Base-by-base conservation (phyloP, 2,113 vertebrate genomes). In the Euleptes europaea region DNA sequence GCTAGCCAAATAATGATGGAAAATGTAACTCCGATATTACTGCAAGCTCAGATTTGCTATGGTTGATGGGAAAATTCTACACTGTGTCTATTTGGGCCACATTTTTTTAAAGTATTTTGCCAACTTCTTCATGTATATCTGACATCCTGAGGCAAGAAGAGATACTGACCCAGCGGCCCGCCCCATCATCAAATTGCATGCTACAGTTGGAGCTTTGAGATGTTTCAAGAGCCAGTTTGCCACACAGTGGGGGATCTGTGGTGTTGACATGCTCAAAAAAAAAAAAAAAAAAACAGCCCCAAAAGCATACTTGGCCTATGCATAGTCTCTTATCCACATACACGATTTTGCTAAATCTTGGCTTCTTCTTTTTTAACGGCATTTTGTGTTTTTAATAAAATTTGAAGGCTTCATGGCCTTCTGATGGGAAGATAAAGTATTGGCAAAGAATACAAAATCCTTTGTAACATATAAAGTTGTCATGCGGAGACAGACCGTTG, bases 1-100 rank as follows among this genome's bases (percentile, higher is more conserved):
- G 42, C 73, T 54, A 80, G 21, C 15, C 81, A 73, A 80, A 69
- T 78, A 88, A n/a, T 13, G 69, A 10, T 79, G 73, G 14, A 81
- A 78, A 28, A 84, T 23, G 2, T 10, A 80, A 44, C 49, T 67
- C 42, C 47, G 14, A 90, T 70, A 66, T 70, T 84, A 15, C 70
- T 38, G 8, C 60, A 40, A 75, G 1, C 69, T 74, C 60, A 40
- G 19, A 67, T 81, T 74, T 72, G 51, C 47, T 67, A 40, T 3
- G 4, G 60, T 54, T 54, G 54, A 67, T 81, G n/a, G 57, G 69
- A 66, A 81, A 69, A 71, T 78, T 17, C 38, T 44, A 54, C 35
- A n/a, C 7, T 67, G 66, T 51, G 40, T 28, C n/a, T 65, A 86
- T 86, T 51, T 47, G 26, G 15, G 69, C 67, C 40, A 12, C 40